Evolutionary conservation across 2,113 vertebrate genomes (phyloP).

Genomic region (Colossoma macropomum): DNA sequence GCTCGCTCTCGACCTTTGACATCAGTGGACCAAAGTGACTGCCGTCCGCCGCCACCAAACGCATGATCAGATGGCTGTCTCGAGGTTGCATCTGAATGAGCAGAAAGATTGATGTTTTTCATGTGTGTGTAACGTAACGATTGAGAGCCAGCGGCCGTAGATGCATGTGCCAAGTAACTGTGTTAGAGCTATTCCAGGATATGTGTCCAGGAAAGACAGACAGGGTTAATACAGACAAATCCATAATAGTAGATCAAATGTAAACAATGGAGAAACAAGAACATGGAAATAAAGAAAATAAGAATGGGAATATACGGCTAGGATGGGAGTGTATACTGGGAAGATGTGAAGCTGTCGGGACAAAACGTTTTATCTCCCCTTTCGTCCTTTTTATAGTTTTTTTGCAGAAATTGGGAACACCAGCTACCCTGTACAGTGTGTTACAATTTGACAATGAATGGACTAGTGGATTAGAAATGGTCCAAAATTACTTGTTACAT

Average conservation of each 20-base stretch:
- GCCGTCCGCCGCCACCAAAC: conserved; percentile 35
- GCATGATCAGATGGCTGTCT: conserved; percentile 69
- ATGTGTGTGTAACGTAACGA: not conserved
- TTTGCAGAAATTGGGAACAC: too few relatives aligned
- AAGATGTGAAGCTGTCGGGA: not conserved
- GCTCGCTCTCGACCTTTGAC: conserved; percentile 77
- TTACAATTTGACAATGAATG: too few relatives aligned
- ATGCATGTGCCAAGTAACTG: not conserved
- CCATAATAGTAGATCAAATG: not conserved
- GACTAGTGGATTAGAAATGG: too few relatives aligned
- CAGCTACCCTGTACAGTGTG: too few relatives aligned
- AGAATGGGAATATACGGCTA: not conserved
- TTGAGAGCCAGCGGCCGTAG: not conserved
- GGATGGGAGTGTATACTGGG: not conserved
- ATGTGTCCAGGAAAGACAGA: not conserved
- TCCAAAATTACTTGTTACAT: too few relatives aligned
- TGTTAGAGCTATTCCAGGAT: not conserved
- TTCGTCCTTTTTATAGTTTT: too few relatives aligned
- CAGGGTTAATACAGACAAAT: not conserved
- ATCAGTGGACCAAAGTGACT: conserved; percentile 52
- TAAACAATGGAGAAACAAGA: not conserved
- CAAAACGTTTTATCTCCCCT: too few relatives aligned
- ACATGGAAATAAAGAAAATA: not conserved
- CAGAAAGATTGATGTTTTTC: conserved; percentile 36
- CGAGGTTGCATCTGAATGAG: conserved; percentile 55